Evolutionary conservation across 2,888 invertebrate species (phyloP).

Genomic region (Dermolepida albohirtum): DNA sequence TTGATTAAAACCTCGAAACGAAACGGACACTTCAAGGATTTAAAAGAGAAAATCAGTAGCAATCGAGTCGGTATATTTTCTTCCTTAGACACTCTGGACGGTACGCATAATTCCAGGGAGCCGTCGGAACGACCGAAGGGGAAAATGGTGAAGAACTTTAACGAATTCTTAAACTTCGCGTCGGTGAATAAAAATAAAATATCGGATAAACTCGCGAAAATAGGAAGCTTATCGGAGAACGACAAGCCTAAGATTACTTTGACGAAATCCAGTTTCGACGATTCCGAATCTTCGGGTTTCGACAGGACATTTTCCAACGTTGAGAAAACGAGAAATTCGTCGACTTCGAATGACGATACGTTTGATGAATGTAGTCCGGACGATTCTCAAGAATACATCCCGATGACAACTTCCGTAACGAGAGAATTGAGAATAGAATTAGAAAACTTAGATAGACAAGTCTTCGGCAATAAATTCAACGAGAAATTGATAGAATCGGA

Average conservation of each 20-base stretch:
- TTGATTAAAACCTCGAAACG: constrained; percentile 62
- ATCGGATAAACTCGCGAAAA: constrained; percentile 58
- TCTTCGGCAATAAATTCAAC: constrained; percentile 74
- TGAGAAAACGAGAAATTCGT: constrained; percentile 58
- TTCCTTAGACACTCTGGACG: constrained; percentile 71
- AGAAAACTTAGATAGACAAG: constrained; percentile 86
- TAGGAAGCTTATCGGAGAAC: constrained; percentile 40
- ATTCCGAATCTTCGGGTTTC: constrained; percentile 66
- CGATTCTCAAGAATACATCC: constrained; percentile 85
- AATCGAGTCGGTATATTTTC: constrained; percentile 69
- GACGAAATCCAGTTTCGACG: constrained; percentile 66
- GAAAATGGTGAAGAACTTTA: constrained; percentile 79
- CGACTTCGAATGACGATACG: constrained; percentile 60
- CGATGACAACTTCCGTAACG: constrained; percentile 89
- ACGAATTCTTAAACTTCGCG: constrained; percentile 86
- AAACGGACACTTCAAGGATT: constrained; percentile 68
- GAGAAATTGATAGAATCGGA: constrained; percentile 52
- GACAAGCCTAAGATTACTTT: constrained; percentile 66
- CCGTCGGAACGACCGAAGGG: constrained; percentile 47
- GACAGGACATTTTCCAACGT: constrained; percentile 52
- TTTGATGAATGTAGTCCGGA: constrained; percentile 79
- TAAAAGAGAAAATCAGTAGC: constrained; percentile 68
- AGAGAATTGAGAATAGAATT: constrained; percentile 84
- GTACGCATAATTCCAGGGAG: constrained; percentile 58
- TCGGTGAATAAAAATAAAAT: constrained; percentile 73